Evolutionary conservation across 1,140 invertebrate genomes (phyloP).

Genomic region (Rhopalosiphum padi): DNA sequence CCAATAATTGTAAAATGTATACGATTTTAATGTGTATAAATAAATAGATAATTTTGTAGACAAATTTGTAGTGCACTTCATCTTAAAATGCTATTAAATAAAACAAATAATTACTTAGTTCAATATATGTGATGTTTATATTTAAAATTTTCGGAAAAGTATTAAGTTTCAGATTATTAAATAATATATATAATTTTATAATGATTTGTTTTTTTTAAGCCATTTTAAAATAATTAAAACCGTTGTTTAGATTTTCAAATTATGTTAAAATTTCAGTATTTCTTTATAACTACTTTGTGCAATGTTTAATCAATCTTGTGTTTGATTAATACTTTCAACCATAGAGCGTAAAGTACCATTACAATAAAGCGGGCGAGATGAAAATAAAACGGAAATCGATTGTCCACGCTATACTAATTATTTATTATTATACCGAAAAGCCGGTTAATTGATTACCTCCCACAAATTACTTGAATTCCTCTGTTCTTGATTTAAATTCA

Average conservation of each 20-base stretch:
- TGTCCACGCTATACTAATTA: constrained; percentile 37
- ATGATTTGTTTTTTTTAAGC: background rate
- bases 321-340: background rate
- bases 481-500: background rate
- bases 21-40: too few species aligned
- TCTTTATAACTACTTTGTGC: background rate
- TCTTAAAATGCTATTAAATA: background rate
- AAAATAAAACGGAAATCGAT: constrained; percentile 37
- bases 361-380: background rate
- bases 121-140: background rate
- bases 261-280: background rate
- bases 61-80: background rate
- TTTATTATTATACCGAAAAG: background rate
- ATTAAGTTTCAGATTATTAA: background rate
- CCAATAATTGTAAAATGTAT: background rate
- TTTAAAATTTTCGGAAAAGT: background rate
- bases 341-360: background rate
- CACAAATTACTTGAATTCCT: constrained; percentile 11
- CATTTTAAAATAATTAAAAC: background rate
- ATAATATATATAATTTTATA: background rate
- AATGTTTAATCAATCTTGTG: background rate
- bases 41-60: background rate
- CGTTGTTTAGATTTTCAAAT: background rate
- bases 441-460: background rate
- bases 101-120: background rate